Evolutionary conservation across 2,797 vertebrate species (phyloP).

Genomic region (Myotis vivesi): DNA sequence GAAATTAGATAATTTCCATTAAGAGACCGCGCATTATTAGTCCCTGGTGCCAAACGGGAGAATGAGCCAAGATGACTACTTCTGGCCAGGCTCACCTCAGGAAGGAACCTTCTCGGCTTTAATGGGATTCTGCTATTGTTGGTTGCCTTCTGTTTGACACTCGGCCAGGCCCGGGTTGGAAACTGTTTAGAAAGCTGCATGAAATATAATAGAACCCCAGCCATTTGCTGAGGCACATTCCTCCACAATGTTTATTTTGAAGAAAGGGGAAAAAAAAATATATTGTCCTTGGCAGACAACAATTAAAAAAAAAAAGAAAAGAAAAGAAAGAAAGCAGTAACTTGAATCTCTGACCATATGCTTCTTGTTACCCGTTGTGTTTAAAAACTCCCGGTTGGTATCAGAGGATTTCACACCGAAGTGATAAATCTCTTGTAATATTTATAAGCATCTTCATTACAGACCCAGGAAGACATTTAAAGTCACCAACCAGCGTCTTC

Average conservation of each 20-base stretch:
- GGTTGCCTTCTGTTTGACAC: conserved; percentile 97
- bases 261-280: conserved; percentile 80
- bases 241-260: conserved; percentile 87
- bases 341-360: conserved; percentile 82
- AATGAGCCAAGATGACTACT: conserved; percentile 94
- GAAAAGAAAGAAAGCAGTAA: conserved; percentile 79
- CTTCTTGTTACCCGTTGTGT: conserved; percentile 81
- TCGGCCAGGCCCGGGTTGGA: conserved; percentile 87
- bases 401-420: conserved; percentile 64
- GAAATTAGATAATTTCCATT: conserved; percentile 95
- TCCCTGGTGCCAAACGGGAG: conserved; percentile 89
- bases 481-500: conserved; percentile 9
- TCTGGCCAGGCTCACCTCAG: conserved; percentile 96
- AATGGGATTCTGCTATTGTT: conserved; percentile 98
- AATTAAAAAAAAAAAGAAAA: conserved; percentile 75
- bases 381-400: conserved; percentile 80
- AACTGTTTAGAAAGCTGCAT: conserved; percentile 90
- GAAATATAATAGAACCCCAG: conserved; percentile 88
- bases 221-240: conserved; percentile 87
- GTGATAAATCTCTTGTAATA: conserved; percentile 77
- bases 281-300: conserved; percentile 88
- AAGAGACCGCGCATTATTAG: conserved; percentile 93
- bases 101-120: conserved; percentile 98
- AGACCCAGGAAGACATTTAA: conserved; percentile 65
- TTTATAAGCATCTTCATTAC: conserved; percentile 76